Conservation (phyloP, 2,113 vertebrate species). For the Hystrix cristata region DNA sequence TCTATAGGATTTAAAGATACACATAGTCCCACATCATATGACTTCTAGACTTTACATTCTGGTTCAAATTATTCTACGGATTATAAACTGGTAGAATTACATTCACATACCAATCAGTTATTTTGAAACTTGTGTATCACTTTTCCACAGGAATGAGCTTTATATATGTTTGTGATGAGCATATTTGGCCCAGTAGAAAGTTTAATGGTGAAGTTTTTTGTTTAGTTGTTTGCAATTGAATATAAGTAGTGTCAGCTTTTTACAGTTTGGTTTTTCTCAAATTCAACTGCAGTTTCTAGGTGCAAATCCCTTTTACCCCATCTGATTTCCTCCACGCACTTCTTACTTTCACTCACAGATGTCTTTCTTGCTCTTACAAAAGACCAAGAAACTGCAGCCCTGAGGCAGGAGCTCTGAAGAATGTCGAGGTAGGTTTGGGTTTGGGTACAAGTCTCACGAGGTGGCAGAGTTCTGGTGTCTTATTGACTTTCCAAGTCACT, state of each 20-base stretch:
- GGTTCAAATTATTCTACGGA: not conserved
- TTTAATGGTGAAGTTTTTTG: not conserved
- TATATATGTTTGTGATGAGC: not conserved
- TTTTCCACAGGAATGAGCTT: not conserved
- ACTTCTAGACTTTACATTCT: not conserved
- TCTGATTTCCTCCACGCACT: not conserved
- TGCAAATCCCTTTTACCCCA: not conserved
- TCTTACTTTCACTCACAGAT: not conserved
- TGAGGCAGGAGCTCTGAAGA: not conserved
- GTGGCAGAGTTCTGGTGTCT: not conserved
- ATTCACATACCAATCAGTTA: not conserved
- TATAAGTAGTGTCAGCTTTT: not conserved
- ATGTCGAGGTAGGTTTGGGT: not conserved
- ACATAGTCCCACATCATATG: not conserved
- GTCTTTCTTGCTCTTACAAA: not conserved
- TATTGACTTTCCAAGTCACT: too few species aligned
- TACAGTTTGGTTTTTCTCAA: not conserved
- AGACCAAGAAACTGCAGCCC: not conserved
- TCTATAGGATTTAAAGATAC: not conserved
- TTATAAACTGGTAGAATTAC: not conserved
- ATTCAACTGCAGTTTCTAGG: not conserved
- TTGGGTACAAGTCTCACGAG: not conserved
- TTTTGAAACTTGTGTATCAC: not conserved
- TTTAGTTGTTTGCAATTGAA: not conserved
- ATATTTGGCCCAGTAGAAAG: not conserved